Evolutionary conservation across 2,888 invertebrate species (phyloP), one percentile per base, ranked within the genome.

Genomic region (Drymonia ruficornis): DNA sequence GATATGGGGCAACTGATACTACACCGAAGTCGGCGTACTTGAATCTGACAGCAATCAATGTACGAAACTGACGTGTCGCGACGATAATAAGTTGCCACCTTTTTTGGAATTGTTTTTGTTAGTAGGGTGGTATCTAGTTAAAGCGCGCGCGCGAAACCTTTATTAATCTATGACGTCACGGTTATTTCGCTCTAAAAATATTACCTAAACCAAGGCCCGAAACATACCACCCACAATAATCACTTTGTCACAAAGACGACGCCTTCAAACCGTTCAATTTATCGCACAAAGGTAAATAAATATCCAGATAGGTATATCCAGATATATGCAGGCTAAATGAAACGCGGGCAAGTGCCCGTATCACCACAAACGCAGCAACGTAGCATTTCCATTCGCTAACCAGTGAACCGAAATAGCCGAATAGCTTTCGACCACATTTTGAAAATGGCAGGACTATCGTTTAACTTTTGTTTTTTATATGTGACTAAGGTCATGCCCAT

Each of bases 261-360:
- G 59, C 61, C 56, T 66, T 52, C 55, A 59, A 63, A 59, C 51
- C 44, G 52, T 38, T 66, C 52, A 51, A 66, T 69, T 66, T 68
- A 71, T 67, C 63, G 60, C 65, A 62, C 59, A 65, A 59, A 60
- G 61, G 65, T 69, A 69, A 67, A 66, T 67, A 74, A 69, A 61
- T 54, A 56, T 56, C 50, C 65, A 53, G 50, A 53, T 15, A n/a
- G n/a, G n/a, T n/a, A n/a, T n/a, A n/a, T n/a, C n/a, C 65, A 53
- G 50, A 53, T 15, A n/a, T 28, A 5, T 16, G 44, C 48, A 40
- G 34, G 60, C 56, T 66, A 72, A 71, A 72, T 72, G 74, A 69
- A 74, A 65, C 69, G 58, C 42, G 59, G 51, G 56, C 58, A 49
- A 60, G 57, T 63, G 47, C 51, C 49, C 40, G 48, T 49, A 45